These are phyloP conservation scores for Felis chaus DNA, from an alignment of 2,113 vertebrate species.

Conservation along the genomic window DNA sequence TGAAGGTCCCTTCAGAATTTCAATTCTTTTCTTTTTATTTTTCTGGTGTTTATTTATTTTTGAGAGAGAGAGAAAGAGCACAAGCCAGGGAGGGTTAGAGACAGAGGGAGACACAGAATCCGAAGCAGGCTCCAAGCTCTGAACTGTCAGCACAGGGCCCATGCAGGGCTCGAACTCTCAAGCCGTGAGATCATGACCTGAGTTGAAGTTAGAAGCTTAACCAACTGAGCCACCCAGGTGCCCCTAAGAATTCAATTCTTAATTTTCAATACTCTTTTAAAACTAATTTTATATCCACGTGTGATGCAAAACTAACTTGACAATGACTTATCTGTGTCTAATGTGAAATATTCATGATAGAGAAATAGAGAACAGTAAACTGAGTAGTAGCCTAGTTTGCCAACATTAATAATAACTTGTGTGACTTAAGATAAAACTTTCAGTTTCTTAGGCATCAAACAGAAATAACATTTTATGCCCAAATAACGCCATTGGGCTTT, in stretches of 20 bases:
- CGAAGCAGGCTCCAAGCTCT: too few relatives aligned
- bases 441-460: neutral
- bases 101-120: too few relatives aligned
- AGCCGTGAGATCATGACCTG: too few relatives aligned
- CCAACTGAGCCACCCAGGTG: too few relatives aligned
- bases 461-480: neutral
- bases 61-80: too few relatives aligned
- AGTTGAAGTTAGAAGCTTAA: too few relatives aligned
- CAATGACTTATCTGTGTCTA: neutral
- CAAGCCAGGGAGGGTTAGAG: too few relatives aligned
- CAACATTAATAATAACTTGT: neutral
- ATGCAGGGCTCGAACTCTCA: too few relatives aligned
- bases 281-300: neutral
- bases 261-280: neutral
- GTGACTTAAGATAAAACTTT: neutral
- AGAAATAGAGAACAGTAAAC: neutral
- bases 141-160: too few relatives aligned
- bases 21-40: neutral
- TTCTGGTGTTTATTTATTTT: too few relatives aligned
- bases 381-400: neutral
- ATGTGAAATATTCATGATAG: neutral
- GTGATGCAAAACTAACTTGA: neutral
- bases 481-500: neutral
- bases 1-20: neutral
- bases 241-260: neutral